A percentile compares a stretch with the other conserved stretches of the same genome.
These are phyloP conservation scores for Cosmia trapezina DNA, from an alignment of 2,888 invertebrate genomes.

Conservation along the genomic window DNA sequence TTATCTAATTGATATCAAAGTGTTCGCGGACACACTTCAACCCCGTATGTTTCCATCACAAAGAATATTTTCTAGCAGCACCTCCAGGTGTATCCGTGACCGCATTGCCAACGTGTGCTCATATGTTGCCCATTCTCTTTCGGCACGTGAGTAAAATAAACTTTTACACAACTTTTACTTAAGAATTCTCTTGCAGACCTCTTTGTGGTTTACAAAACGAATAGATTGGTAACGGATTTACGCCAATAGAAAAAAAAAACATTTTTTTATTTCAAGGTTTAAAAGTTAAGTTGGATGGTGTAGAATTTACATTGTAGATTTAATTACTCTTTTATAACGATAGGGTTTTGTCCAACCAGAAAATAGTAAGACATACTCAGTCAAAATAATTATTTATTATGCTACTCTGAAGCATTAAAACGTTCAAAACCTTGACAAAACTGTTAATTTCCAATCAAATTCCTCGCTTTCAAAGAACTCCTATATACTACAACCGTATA, in stretches of 20 bases:
- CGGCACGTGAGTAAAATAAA: conserved; percentile 81
- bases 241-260: conserved; percentile 49
- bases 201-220: conserved; percentile 71
- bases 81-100: conserved; percentile 82
- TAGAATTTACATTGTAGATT: neutral
- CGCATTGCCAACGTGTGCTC: conserved; percentile 83
- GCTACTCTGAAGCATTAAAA: neutral
- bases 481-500: neutral
- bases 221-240: conserved; percentile 73
- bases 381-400: neutral
- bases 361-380: neutral
- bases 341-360: neutral
- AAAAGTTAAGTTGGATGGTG: neutral
- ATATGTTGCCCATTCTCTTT: conserved; percentile 84
- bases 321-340: neutral
- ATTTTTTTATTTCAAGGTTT: neutral
- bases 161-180: conserved; percentile 77
- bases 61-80: conserved; percentile 80
- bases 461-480: neutral
- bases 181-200: conserved; percentile 67
- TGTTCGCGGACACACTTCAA: conserved; percentile 16
- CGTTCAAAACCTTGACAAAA: neutral
- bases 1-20: conserved; percentile 2
- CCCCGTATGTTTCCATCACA: conserved; percentile 67
- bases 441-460: conserved; percentile 6